A percentile compares a stretch with the other conserved stretches of the same genome.
These are phyloP conservation scores for Gavia stellata DNA, from an alignment of 2,113 vertebrate species.

Conservation along the genomic window DNA sequence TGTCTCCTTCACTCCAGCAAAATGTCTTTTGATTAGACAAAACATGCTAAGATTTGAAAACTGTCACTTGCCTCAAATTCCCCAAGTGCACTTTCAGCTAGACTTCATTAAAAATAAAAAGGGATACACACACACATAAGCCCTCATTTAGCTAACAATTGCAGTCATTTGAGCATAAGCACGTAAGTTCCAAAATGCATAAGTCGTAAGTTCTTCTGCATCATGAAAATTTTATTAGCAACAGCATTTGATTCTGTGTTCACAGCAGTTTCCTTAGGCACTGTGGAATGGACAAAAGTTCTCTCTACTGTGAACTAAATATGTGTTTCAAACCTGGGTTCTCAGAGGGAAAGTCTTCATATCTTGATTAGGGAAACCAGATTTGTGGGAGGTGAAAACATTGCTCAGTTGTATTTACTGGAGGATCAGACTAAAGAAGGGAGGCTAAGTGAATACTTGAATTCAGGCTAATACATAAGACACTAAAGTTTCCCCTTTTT, in stretches of 20 bases:
- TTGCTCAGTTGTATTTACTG: not conserved
- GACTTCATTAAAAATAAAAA: not conserved
- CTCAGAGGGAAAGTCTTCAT: not conserved
- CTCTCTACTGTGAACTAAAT: not conserved
- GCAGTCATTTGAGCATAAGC: not conserved
- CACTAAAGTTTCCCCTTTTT: not conserved
- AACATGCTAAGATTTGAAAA: not conserved
- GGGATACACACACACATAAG: not conserved
- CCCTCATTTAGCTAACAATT: not conserved
- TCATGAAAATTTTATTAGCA: not conserved
- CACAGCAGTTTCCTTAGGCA: not conserved
- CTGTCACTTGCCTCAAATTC: not conserved
- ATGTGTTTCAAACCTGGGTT: not conserved
- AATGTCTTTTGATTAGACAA: not conserved
- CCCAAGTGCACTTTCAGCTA: not conserved
- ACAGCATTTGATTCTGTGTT: not conserved
- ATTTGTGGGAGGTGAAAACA: not conserved
- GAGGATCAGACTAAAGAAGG: not conserved
- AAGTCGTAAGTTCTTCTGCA: not conserved
- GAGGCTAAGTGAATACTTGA: not conserved
- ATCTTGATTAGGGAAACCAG: not conserved
- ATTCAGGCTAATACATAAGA: not conserved
- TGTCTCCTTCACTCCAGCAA: not conserved
- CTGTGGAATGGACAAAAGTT: not conserved
- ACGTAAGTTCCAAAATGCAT: not conserved